Conservation (phyloP, 1,140 invertebrate species). For the Zeugodacus cucurbitae region DNA sequence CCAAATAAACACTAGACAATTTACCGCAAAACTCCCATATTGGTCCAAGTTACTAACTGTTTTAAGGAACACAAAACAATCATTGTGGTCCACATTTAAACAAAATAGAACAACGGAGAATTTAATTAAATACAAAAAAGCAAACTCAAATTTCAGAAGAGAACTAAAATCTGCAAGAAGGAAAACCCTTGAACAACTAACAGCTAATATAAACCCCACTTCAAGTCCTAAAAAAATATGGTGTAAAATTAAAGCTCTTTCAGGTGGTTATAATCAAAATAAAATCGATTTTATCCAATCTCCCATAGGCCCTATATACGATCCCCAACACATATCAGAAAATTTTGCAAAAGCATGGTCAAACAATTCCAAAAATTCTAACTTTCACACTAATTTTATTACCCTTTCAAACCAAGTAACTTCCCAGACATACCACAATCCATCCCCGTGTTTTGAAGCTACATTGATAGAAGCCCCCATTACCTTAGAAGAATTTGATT, state of each 20-base stretch:
- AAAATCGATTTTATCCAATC: background rate
- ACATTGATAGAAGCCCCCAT: background rate
- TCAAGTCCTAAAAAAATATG: background rate
- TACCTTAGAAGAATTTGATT: too few species aligned
- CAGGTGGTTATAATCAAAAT: background rate
- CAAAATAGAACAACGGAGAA: background rate
- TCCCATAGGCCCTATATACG: background rate
- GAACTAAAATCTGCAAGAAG: background rate
- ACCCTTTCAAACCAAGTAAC: too few species aligned
- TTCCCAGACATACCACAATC: background rate
- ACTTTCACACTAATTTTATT: too few species aligned
- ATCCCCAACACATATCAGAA: background rate
- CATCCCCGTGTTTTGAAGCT: background rate
- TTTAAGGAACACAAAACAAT: background rate
- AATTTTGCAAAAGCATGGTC: background rate
- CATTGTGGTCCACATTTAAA: background rate
- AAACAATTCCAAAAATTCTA: background rate
- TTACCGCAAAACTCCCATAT: too few species aligned
- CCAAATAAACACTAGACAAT: too few species aligned
- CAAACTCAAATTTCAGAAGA: background rate
- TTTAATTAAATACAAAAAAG: background rate
- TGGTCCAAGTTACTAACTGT: too few species aligned
- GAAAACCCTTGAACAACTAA: background rate
- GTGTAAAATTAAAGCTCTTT: background rate
- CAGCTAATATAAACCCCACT: background rate